phyloP scores from a whole-genome alignment of 2,888 invertebrate genomes.

The Desoria tigrina region DNA sequence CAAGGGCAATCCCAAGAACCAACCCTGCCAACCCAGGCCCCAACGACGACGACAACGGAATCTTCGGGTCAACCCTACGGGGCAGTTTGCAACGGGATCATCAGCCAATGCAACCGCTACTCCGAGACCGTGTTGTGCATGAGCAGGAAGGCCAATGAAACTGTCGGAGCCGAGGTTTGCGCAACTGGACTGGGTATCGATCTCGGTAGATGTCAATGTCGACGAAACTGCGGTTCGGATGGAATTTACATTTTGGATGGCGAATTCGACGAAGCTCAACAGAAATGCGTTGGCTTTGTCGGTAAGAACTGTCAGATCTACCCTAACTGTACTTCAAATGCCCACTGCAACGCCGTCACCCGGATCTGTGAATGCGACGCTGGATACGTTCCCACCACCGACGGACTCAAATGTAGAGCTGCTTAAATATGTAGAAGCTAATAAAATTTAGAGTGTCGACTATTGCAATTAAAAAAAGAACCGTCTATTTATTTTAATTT shows the following conservation, averaged over 20 bases:
- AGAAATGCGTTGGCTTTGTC: conserved; percentile 10
- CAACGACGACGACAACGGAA: too few species aligned
- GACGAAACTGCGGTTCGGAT: conserved; percentile 4
- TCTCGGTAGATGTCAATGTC: conserved; percentile 13
- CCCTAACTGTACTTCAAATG: conserved; percentile 5
- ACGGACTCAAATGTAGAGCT: conserved; percentile 9
- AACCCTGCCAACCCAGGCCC: too few species aligned
- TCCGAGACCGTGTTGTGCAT: conserved; percentile 13
- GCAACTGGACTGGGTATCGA: neutral
- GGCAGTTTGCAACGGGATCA: conserved; percentile 4
- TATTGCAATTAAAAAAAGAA: too few species aligned
- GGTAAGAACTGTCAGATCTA: neutral
- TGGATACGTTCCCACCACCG: neutral
- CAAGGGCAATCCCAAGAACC: too few species aligned
- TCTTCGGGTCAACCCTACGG: too few species aligned
- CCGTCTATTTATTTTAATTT: too few species aligned
- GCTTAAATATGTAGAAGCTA: too few species aligned
- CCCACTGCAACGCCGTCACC: neutral
- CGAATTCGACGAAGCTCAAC: neutral
- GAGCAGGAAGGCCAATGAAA: neutral
- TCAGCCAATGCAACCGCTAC: conserved; percentile 5
- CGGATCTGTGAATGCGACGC: conserved; percentile 3
- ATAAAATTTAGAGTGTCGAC: too few species aligned
- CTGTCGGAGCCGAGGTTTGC: neutral
- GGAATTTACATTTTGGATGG: conserved; percentile 5